Base-by-base conservation (phyloP, 2,797 vertebrate genomes). In the Crenuchus spilurus region DNA sequence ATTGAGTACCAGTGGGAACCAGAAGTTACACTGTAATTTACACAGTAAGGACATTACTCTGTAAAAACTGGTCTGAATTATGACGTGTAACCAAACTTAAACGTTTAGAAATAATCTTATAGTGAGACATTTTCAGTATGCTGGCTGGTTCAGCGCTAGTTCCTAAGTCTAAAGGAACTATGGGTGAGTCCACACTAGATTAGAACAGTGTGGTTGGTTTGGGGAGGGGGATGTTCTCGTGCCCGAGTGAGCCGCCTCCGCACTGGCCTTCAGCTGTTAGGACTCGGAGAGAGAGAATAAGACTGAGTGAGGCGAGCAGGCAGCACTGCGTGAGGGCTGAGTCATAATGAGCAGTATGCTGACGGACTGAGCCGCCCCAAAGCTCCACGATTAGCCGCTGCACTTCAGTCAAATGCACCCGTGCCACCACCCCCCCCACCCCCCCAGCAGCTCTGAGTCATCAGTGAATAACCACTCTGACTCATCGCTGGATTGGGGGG, bases 321-420 rank as follows among this genome's bases (percentile, higher is more conserved):
- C 18, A 16, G 63, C 37, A 49, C 54, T 6, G 46, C 48, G 60
- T 54, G 60, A 74, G 79, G 49, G 26, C 76, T 83, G 83, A 80
- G 61, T 78, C 70, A 72, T 83, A 83, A 83, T 80, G 67, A 81
- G 70, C 58, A 44, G 66, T 80, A 60, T 84, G 75, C 83, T 81
- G 79, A 83, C 42, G 62, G 74, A 65, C 44, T 72, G 75, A 68
- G 70, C 64, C 70, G 54, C 77, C 63, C 77, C 26, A 76, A 78
- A 80, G 63, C 71, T 67, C 75, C 48, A 51, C 37, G 52, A 78
- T 78, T 80, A 76, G 81, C 71, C 35, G 24, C 75, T 60, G 57
- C 49, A 37, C 57, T 70, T 49, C 79, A 52, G 70, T 73, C 67
- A 79, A 82, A 39, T 33, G 31, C 55, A 28, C 49, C 49, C 37